Evolutionary conservation across 1,140 invertebrate species (phyloP).

Genomic region (Ceratosolen solmsi): DNA sequence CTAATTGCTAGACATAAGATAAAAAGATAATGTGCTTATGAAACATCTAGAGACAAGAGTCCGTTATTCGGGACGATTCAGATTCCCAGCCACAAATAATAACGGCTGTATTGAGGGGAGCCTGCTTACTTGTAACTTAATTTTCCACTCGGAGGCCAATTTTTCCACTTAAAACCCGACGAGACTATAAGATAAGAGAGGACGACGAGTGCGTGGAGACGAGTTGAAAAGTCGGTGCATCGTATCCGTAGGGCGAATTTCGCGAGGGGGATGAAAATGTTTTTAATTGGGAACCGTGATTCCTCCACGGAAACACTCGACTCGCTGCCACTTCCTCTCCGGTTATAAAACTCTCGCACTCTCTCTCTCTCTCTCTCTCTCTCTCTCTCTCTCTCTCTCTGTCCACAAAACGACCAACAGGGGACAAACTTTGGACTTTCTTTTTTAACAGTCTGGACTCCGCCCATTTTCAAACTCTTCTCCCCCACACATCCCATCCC

Average conservation of each 20-base stretch:
- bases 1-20: conserved; percentile 11
- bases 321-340: background rate
- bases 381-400: no score
- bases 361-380: no score
- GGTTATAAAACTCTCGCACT: conserved; percentile 7
- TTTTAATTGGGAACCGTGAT: conserved; percentile 62
- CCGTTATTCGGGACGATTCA: background rate
- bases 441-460: conserved; percentile 54
- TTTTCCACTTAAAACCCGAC: conserved; percentile 22
- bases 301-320: conserved; percentile 24
- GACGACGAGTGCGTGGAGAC: background rate
- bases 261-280: conserved; percentile 55
- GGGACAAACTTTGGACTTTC: conserved; percentile 32
- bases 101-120: background rate
- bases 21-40: background rate
- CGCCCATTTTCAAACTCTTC: background rate
- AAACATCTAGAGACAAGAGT: background rate
- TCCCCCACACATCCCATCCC: background rate
- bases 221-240: background rate
- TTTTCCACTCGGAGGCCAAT: conserved; percentile 41
- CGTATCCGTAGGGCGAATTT: conserved; percentile 20
- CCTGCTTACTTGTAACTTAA: conserved; percentile 37
- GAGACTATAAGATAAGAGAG: conserved; percentile 19
- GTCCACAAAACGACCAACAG: background rate
- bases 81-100: background rate